Evolutionary conservation across 2,888 invertebrate species (phyloP).

Genomic region (Limnephilus auricula): DNA sequence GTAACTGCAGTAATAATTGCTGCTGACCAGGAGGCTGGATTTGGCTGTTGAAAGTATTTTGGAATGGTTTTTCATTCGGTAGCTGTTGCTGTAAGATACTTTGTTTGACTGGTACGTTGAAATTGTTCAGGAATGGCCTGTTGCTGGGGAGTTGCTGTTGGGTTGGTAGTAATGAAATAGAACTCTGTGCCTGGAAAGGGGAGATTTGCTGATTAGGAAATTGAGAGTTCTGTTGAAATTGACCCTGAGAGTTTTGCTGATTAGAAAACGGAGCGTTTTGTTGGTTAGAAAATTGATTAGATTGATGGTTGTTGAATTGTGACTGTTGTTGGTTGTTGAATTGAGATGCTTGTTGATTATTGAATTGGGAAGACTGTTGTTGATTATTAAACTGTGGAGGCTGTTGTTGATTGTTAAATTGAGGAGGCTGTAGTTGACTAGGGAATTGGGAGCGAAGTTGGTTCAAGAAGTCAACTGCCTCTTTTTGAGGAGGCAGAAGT

Average conservation of each 20-base stretch:
- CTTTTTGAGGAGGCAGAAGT: slow-evolving; percentile 79
- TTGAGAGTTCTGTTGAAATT: slow-evolving; percentile 72
- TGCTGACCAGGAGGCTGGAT: background rate
- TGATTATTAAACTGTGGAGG: slow-evolving; percentile 68
- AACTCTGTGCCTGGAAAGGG: slow-evolving; percentile 60
- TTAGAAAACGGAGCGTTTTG: slow-evolving; percentile 68
- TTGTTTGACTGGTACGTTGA: slow-evolving; percentile 68
- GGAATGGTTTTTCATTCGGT: slow-evolving; percentile 68
- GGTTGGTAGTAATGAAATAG: slow-evolving; percentile 68
- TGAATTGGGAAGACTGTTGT: background rate
- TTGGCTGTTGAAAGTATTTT: slow-evolving; percentile 68
- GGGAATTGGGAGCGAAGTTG: slow-evolving; percentile 75
- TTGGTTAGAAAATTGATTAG: slow-evolving; percentile 71
- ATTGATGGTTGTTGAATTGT: slow-evolving; percentile 74
- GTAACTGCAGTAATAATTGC: slow-evolving; percentile 68
- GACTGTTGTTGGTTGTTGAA: slow-evolving; percentile 72
- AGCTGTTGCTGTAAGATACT: slow-evolving; percentile 70
- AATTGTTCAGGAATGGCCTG: slow-evolving; percentile 68
- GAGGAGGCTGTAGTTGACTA: slow-evolving; percentile 71
- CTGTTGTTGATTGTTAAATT: slow-evolving; percentile 71
- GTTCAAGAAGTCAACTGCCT: slow-evolving; percentile 77
- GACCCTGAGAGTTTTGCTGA: slow-evolving; percentile 11
- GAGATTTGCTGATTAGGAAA: slow-evolving; percentile 72
- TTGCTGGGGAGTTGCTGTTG: slow-evolving; percentile 70
- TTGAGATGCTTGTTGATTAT: background rate